A percentile compares a stretch with the other conserved stretches of the same genome.
Evolutionary conservation across 2,888 invertebrate genomes (phyloP).

Genomic region (Sinodicranocentrus sp.): DNA sequence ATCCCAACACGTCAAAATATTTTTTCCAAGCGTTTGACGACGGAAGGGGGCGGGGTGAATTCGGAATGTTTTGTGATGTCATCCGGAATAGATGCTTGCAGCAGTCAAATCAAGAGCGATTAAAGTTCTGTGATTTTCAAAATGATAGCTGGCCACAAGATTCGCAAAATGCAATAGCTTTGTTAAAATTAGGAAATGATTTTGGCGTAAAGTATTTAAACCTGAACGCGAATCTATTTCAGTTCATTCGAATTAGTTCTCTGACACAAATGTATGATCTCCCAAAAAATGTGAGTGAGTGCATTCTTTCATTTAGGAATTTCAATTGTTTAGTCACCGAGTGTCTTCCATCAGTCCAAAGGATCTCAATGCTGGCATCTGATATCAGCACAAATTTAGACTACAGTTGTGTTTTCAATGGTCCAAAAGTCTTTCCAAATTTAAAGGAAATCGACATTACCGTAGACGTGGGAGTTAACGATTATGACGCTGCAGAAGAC

Average conservation of each 20-base stretch:
- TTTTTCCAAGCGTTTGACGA: slow-evolving; percentile 53
- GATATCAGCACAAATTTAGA: slow-evolving; percentile 44
- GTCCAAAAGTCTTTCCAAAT: slow-evolving; percentile 45
- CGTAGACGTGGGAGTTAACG: slow-evolving; percentile 36
- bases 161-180: slow-evolving; percentile 26
- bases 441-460: slow-evolving; percentile 39
- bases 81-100: slow-evolving; percentile 5
- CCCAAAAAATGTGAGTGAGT: slow-evolving; percentile 27
- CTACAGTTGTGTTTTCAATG: slow-evolving; percentile 48
- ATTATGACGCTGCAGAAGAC: slow-evolving; percentile 6
- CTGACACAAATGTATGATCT: slow-evolving; percentile 49
- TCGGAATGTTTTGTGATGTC: slow-evolving; percentile 54
- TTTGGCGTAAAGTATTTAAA: slow-evolving; percentile 40
- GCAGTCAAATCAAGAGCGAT: background rate
- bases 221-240: slow-evolving; percentile 42
- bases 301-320: slow-evolving; percentile 41
- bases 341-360: slow-evolving; percentile 28
- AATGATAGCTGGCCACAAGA: slow-evolving; percentile 48
- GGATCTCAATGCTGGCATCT: slow-evolving; percentile 40
- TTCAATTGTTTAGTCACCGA: slow-evolving; percentile 42
- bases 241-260: slow-evolving; percentile 14
- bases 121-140: slow-evolving; percentile 40
- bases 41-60: slow-evolving; percentile 42
- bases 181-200: slow-evolving; percentile 36
- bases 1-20: slow-evolving; percentile 47